Conservation (phyloP, 1,140 invertebrate genomes). For the Achroia grisella region DNA sequence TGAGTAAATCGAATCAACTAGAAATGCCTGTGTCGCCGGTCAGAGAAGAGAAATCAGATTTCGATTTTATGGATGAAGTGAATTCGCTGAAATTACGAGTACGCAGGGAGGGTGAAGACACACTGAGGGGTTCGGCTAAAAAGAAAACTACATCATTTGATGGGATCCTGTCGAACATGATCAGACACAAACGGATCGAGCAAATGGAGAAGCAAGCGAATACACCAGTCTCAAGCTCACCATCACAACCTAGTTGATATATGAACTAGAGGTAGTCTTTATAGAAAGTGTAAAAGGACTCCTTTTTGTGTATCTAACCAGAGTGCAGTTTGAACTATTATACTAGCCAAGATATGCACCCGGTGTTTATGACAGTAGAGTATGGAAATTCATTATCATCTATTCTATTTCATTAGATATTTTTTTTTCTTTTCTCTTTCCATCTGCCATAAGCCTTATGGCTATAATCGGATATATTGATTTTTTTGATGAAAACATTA, state of each 20-base stretch:
- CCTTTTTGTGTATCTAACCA: no score
- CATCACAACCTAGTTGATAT: conserved; percentile 24
- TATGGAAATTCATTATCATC: no score
- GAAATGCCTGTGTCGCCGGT: conserved; percentile 51
- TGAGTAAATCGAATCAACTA: conserved; percentile 56
- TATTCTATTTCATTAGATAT: no score
- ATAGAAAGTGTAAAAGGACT: no score
- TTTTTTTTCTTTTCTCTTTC: no score
- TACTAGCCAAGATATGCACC: no score
- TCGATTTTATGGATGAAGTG: conserved; percentile 85
- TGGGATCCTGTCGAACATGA: conserved; percentile 83
- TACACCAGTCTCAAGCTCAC: conserved; percentile 21
- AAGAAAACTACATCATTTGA: conserved; percentile 85
- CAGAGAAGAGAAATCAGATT: conserved; percentile 80
- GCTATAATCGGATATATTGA: no score
- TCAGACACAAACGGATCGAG: conserved; percentile 78
- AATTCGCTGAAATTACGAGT: conserved; percentile 78
- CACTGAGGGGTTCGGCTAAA: conserved; percentile 81
- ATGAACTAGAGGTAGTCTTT: no score
- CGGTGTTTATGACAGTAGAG: no score
- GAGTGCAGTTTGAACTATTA: no score
- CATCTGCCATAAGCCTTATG: no score
- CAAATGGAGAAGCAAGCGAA: conserved; percentile 71
- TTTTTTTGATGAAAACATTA: no score
- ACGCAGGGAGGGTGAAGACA: conserved; percentile 76